Evolutionary conservation across 2,888 invertebrate species (phyloP).

Genomic region (Campoplex nolae): DNA sequence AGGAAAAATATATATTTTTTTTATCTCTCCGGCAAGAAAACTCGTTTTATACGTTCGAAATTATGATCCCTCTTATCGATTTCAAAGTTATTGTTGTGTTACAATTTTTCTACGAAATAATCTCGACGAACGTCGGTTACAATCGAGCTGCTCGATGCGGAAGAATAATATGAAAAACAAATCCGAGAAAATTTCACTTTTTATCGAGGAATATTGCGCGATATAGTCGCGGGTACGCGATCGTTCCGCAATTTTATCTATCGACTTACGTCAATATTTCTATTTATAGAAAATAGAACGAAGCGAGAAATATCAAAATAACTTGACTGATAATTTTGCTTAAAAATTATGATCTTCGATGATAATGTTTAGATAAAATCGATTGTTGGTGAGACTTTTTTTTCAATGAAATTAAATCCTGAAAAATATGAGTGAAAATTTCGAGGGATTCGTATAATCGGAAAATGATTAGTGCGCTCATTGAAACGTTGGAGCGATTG

Average conservation of each 20-base stretch:
- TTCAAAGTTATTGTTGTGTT: not conserved
- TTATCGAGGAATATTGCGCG: conserved; percentile 37
- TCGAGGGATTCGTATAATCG: not conserved
- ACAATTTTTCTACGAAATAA: not conserved
- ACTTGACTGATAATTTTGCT: not conserved
- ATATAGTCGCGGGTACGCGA: conserved; percentile 27
- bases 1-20: not conserved
- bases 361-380: not conserved
- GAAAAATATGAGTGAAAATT: not conserved
- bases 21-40: not conserved
- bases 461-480: not conserved
- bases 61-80: not conserved
- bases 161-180: conserved; percentile 18
- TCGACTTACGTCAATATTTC: not conserved
- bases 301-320: not conserved
- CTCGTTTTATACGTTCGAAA: not conserved
- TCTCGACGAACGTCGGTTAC: conserved; percentile 12
- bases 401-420: not conserved
- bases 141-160: conserved; percentile 25
- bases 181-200: conserved; percentile 44
- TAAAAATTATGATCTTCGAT: not conserved
- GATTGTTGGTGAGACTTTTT: not conserved
- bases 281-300: not conserved
- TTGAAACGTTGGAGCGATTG: conserved; percentile 21
- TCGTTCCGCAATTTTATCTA: conserved; percentile 40